Evolutionary conservation across 2,888 invertebrate genomes (phyloP).

Genomic region (Neoscelio sp.): DNA sequence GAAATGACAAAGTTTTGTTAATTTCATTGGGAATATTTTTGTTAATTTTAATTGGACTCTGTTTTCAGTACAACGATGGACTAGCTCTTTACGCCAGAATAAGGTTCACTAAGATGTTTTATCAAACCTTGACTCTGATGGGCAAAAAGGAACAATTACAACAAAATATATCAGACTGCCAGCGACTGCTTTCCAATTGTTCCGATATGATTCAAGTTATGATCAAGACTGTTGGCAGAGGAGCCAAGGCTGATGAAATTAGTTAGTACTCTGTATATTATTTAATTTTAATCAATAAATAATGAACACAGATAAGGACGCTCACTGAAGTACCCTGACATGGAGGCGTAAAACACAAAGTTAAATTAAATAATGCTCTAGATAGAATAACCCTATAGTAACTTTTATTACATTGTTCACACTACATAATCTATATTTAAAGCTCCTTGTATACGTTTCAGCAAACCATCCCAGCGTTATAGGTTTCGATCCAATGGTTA

Average conservation of each 20-base stretch:
- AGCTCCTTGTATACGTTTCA: constrained; percentile 77
- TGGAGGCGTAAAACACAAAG: no score
- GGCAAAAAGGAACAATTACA: constrained; percentile 87
- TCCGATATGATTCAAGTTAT: constrained; percentile 93
- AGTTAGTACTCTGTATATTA: constrained; percentile 82
- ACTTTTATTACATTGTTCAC: no score
- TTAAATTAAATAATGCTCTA: no score
- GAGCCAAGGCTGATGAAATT: constrained; percentile 88
- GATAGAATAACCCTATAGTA: no score
- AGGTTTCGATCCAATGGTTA: constrained; percentile 98
- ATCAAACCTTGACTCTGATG: constrained; percentile 90
- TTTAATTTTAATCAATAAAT: constrained; percentile 2
- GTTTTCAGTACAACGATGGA: constrained; percentile 84
- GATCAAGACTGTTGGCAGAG: constrained; percentile 89
- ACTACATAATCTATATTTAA: constrained; percentile 3
- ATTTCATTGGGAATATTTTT: background rate
- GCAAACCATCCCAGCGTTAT: constrained; percentile 91
- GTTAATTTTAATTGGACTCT: no score
- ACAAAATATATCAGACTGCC: constrained; percentile 89
- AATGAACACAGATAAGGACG: no score
- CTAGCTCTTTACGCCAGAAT: constrained; percentile 91
- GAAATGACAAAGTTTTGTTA: no score
- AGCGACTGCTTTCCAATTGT: constrained; percentile 91
- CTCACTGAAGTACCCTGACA: no score
- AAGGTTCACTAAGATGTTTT: constrained; percentile 93